Evolutionary conservation across 2,113 vertebrate species (phyloP), one percentile per base, ranked within the genome.

Genomic region (Hassar affinis): DNA sequence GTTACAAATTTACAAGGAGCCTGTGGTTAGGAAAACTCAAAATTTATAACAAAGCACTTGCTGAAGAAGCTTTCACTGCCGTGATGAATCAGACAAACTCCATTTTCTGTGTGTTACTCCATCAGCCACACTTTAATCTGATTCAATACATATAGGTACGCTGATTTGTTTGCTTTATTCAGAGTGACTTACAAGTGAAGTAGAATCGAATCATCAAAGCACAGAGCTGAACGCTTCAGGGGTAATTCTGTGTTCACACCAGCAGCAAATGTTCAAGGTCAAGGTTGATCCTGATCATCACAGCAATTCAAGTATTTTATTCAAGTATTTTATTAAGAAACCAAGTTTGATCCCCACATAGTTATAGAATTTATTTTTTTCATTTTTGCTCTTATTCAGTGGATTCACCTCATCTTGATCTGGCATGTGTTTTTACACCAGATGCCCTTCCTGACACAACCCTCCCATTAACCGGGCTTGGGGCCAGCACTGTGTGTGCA

Each of bases 1-100:
- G 1, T 30, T 47, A 57, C 35, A 81, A 81, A 81, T 71, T 64
- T 30, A 74, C 80, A 81, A 47, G 30, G 33, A 45, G 33, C 57
- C 80, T 62, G 27, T 80, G 78, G 61, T 80, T 66, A 80, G 59
- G 42, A 8, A 49, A 49, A 10, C 18, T 66, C 20, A 25, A 27
- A 52, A 25, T 66, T 80, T 68, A 42, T 42, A 66, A 80, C 47
- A 30, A 51, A 51, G 47, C 61, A 35, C 78, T 64, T 66, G 42
- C 45, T 47, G 17, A 80, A 80, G 17, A 77, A 80, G 57, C 45
- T 51, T 22, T 51, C 18, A 35, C 18, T 66, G 61, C 10, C 20
- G 2, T 25, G 27, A 66, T 51, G 61, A 66, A n/a, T 66, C 61
- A 51, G 27, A 52, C 18, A 17, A 54, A 10, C 11, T 9, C 11